Conservation (phyloP, 2,113 vertebrate genomes). For the Pelvicachromis taeniatus region DNA sequence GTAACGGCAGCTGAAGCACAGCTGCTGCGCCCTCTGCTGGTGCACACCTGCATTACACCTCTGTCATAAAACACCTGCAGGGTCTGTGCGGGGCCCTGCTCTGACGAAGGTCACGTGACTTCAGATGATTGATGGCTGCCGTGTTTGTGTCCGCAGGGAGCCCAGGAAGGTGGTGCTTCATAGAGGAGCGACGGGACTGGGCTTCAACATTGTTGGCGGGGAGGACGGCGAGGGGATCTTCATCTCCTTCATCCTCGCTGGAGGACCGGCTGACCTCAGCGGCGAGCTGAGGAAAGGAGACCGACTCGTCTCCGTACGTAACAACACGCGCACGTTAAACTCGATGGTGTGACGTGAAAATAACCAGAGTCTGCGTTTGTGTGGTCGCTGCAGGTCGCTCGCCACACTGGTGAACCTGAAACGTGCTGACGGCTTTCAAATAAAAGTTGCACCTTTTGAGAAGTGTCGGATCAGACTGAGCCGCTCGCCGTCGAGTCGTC, state of each 20-base stretch:
- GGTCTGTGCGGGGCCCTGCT: background rate
- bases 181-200: conserved; percentile 90
- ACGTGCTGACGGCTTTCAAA: background rate
- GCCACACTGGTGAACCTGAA: background rate
- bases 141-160: conserved; percentile 71
- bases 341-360: background rate
- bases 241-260: conserved; percentile 98
- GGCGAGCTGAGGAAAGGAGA: conserved; percentile 97
- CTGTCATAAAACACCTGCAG: background rate
- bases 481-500: background rate
- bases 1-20: background rate
- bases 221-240: conserved; percentile 99
- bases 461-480: background rate
- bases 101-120: background rate
- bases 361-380: background rate
- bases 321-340: background rate
- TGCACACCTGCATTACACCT: background rate
- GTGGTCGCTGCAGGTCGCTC: background rate
- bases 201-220: conserved; percentile 98
- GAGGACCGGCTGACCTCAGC: conserved; percentile 93
- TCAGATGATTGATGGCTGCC: background rate
- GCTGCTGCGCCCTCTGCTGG: background rate
- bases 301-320: conserved; percentile 87
- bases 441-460: background rate
- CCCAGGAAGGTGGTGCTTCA: conserved; percentile 91